These are phyloP conservation scores for Cherax quadricarinatus DNA, from an alignment of 1,140 invertebrate genomes.

Conservation along the genomic window DNA sequence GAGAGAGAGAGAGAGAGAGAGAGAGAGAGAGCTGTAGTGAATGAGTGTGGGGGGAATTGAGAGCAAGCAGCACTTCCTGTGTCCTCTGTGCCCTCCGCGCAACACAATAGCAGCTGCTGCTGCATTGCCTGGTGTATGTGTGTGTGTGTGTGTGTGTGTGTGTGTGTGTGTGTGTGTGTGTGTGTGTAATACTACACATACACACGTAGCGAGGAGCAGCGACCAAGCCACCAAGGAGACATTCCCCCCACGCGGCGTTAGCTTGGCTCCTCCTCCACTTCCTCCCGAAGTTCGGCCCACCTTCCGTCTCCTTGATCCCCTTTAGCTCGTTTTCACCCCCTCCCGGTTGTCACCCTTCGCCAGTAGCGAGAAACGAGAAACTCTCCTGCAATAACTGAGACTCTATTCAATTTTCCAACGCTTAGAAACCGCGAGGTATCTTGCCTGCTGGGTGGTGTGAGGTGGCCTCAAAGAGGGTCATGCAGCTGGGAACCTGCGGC, in stretches of 20 bases:
- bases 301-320: neutral
- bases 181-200: neutral
- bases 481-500: neutral
- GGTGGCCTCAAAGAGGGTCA: neutral
- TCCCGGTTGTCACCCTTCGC: too few species aligned
- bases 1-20: neutral
- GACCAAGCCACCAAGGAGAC: too few species aligned
- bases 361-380: too few species aligned
- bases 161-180: neutral
- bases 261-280: neutral
- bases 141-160: too few species aligned
- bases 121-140: neutral
- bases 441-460: neutral
- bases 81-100: neutral
- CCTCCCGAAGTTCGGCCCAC: neutral
- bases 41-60: neutral
- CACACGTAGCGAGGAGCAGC: neutral
- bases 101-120: neutral
- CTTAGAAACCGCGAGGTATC: too few species aligned
- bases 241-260: neutral
- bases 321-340: too few species aligned
- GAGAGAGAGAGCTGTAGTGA: neutral
- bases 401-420: too few species aligned
- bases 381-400: too few species aligned
- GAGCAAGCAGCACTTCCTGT: neutral